phyloP scores from a whole-genome alignment of 2,888 invertebrate species.

The Pterostichus niger region DNA sequence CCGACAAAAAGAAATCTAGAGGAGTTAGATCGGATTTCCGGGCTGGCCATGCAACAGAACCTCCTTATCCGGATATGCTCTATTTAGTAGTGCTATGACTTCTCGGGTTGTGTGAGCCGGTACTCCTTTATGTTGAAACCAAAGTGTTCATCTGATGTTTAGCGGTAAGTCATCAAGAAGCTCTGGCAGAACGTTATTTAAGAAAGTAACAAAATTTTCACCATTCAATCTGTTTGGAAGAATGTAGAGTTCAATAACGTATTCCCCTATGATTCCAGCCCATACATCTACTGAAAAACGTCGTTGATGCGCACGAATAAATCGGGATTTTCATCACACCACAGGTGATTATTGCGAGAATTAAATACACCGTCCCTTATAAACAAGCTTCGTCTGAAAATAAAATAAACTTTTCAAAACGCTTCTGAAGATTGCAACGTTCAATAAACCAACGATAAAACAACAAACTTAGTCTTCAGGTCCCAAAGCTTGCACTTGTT shows the following conservation, averaged over 20 bases:
- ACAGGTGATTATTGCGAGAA: no score
- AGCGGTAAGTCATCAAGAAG: slow-evolving; percentile 33
- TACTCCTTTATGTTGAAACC: slow-evolving; percentile 41
- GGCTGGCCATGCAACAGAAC: slow-evolving; percentile 56
- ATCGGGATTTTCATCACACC: no score
- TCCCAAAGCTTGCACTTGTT: slow-evolving; percentile 36
- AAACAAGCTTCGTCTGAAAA: no score
- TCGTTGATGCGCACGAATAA: no score
- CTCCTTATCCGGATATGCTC: slow-evolving; percentile 69
- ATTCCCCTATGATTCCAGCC: slow-evolving; percentile 11
- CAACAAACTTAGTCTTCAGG: slow-evolving; percentile 41
- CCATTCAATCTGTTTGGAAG: slow-evolving; percentile 23
- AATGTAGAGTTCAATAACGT: slow-evolving; percentile 37
- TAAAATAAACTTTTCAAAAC: no score
- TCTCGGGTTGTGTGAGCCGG: slow-evolving; percentile 34
- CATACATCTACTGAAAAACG: no score
- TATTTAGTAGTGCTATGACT: slow-evolving; percentile 70
- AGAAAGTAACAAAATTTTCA: neutral
- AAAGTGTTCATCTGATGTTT: slow-evolving; percentile 26
- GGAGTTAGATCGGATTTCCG: no score
- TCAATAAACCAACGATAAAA: slow-evolving; percentile 15
- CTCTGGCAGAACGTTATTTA: slow-evolving; percentile 18
- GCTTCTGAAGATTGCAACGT: neutral
- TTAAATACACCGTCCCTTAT: no score
- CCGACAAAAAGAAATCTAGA: no score